These are phyloP conservation scores for Philotrypesis tridentata DNA, from an alignment of 1,140 invertebrate species.

Conservation along the genomic window DNA sequence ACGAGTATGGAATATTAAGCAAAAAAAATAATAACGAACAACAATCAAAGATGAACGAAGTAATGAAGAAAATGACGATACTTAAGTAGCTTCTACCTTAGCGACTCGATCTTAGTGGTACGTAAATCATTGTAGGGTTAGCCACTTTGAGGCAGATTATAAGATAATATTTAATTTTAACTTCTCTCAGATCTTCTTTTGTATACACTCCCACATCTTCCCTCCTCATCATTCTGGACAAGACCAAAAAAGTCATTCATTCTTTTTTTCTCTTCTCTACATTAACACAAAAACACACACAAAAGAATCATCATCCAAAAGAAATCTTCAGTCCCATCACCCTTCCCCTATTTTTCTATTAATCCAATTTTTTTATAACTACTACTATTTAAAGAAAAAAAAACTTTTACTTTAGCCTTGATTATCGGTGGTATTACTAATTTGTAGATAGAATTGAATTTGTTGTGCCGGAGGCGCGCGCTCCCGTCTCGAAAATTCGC, in stretches of 20 bases:
- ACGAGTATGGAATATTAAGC: conserved; percentile 18
- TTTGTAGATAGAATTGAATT: conserved; percentile 50
- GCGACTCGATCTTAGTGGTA: conserved; percentile 42
- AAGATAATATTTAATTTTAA: conserved; percentile 45
- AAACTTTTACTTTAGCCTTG: conserved; percentile 25
- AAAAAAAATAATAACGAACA: conserved; percentile 35
- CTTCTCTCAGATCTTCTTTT: conserved; percentile 9
- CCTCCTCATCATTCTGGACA: not conserved
- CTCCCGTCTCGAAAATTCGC: conserved; percentile 28
- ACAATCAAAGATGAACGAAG: conserved; percentile 48
- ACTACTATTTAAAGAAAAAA: not conserved
- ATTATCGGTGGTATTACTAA: conserved; percentile 50
- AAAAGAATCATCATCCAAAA: not conserved
- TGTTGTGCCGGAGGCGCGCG: conserved; percentile 27
- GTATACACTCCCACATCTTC: not conserved
- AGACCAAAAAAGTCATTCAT: not conserved
- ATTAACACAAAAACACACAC: not conserved
- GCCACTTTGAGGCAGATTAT: conserved; percentile 42
- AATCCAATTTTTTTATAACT: conserved; percentile 4
- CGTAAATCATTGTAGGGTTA: conserved; percentile 35
- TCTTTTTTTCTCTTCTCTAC: conserved; percentile 28
- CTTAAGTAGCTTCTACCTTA: conserved; percentile 48
- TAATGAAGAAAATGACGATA: conserved; percentile 36
- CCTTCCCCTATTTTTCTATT: conserved; percentile 5
- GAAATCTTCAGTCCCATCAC: not conserved